Evolutionary conservation across 2,797 vertebrate species (phyloP).

Genomic region (Scarus forsteni): DNA sequence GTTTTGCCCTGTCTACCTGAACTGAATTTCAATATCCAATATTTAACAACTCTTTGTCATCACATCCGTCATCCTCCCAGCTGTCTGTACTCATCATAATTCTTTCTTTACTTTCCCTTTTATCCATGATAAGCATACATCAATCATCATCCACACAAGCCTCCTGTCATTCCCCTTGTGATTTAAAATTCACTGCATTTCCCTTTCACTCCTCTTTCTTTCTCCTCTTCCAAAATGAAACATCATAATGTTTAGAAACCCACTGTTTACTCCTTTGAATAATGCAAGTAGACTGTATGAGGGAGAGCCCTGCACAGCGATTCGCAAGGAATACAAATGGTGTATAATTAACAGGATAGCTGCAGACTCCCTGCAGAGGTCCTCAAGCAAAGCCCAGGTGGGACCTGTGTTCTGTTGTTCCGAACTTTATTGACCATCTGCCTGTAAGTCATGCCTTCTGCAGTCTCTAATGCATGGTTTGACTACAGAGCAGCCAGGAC

Average conservation of each 20-base stretch:
- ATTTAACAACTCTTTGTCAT: neutral
- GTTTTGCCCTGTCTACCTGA: neutral
- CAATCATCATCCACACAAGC: neutral
- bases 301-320: neutral
- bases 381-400: slow-evolving; percentile 1
- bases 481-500: slow-evolving; percentile 11
- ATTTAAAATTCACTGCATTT: neutral
- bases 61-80: neutral
- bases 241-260: neutral
- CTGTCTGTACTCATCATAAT: neutral
- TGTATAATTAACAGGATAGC: slow-evolving; percentile 2
- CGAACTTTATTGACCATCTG: slow-evolving; percentile 38
- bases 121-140: slow-evolving; percentile 4
- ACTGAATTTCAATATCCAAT: neutral
- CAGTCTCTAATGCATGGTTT: slow-evolving; percentile 12
- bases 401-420: slow-evolving; percentile 8
- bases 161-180: neutral
- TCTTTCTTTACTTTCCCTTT: neutral
- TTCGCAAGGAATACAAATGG: slow-evolving; percentile 12
- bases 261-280: neutral
- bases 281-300: neutral
- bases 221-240: neutral
- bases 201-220: too few species aligned
- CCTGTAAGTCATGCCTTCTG: slow-evolving; percentile 25
- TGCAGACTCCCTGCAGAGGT: slow-evolving; percentile 14